Conservation (phyloP, 2,888 invertebrate genomes). For the Erebia aethiops region DNA sequence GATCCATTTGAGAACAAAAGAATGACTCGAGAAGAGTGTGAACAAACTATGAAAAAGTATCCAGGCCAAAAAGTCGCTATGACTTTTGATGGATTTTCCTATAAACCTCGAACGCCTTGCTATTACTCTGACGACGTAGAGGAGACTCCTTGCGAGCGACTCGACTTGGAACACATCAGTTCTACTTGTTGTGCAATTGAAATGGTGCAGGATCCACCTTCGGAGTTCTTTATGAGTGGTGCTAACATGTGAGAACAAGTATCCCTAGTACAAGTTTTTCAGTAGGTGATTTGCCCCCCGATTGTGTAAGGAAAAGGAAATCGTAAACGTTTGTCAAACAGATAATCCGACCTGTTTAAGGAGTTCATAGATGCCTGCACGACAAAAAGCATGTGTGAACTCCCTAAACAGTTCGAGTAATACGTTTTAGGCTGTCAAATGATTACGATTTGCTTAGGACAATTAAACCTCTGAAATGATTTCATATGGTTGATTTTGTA, state of each 20-base stretch:
- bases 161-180: conserved; percentile 20
- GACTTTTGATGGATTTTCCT: conserved; percentile 34
- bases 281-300: no score
- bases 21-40: conserved; percentile 21
- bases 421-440: no score
- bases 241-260: conserved; percentile 28
- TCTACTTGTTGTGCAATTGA: conserved; percentile 15
- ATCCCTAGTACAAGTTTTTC: not conserved
- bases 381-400: no score
- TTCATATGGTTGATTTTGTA: no score
- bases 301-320: no score
- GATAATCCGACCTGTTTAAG: no score
- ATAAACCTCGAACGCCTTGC: conserved; percentile 28
- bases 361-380: no score
- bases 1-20: conserved; percentile 1
- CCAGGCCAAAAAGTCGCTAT: conserved; percentile 28
- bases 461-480: no score
- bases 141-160: conserved; percentile 15
- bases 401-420: no score
- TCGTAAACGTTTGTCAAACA: no score
- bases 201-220: conserved; percentile 13
- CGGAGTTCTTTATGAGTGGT: conserved; percentile 12
- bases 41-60: conserved; percentile 22
- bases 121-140: conserved; percentile 23
- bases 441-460: no score